Evolutionary conservation across 2,113 vertebrate species (phyloP).

Genomic region (Passer montanus): DNA sequence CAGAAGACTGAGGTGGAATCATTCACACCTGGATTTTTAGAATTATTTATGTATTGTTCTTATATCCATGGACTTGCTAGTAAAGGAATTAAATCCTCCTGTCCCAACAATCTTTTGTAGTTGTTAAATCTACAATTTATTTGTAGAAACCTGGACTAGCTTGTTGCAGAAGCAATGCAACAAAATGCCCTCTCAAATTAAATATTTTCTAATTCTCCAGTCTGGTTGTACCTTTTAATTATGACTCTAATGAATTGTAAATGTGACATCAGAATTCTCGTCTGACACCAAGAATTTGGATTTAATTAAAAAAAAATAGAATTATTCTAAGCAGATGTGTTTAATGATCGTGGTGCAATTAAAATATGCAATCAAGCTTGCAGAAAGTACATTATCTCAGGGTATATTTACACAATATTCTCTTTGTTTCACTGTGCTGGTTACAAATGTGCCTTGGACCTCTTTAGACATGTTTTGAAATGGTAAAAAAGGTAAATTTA

Average conservation of each 20-base stretch:
- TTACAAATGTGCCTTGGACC: neutral
- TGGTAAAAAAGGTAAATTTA: neutral
- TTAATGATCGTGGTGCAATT: conserved; percentile 24
- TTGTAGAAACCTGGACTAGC: neutral
- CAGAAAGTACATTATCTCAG: conserved; percentile 13
- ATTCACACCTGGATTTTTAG: neutral
- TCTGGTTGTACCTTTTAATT: conserved; percentile 53
- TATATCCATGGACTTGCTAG: neutral
- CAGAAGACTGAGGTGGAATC: neutral
- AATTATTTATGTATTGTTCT: neutral
- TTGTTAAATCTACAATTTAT: neutral
- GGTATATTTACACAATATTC: neutral
- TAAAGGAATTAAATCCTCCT: neutral
- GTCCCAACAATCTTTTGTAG: neutral
- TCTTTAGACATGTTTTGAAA: neutral
- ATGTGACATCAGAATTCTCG: conserved; percentile 37
- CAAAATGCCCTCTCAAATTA: conserved; percentile 21
- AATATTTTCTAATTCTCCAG: conserved; percentile 28
- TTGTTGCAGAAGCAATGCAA: neutral
- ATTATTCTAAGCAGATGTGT: conserved; percentile 3
- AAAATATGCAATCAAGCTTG: conserved; percentile 11
- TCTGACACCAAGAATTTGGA: conserved; percentile 9
- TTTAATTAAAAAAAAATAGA: conserved; percentile 55
- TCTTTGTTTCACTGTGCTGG: neutral
- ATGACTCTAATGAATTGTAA: conserved; percentile 38